Conservation (phyloP, 2,113 vertebrate genomes). For the Tragelaphus buxtoni region DNA sequence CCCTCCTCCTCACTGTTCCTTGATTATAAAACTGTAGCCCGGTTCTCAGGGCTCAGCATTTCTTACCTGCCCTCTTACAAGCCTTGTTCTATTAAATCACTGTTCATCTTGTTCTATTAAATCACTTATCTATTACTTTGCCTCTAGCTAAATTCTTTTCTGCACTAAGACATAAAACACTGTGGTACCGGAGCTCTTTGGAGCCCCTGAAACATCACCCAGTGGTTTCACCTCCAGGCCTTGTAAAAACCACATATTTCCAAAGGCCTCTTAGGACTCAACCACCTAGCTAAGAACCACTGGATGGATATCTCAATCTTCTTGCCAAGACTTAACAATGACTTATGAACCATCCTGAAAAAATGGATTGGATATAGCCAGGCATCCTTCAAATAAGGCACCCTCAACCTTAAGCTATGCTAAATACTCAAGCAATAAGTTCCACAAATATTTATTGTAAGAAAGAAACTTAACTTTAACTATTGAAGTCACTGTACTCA, state of each 20-base stretch:
- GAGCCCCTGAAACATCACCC: not conserved
- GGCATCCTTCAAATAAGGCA: not conserved
- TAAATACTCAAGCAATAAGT: not conserved
- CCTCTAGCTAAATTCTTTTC: not conserved
- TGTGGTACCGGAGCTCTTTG: not conserved
- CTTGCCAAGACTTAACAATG: not conserved
- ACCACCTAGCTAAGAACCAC: not conserved
- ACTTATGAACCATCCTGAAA: not conserved
- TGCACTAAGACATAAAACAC: not conserved
- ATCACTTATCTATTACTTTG: not conserved
- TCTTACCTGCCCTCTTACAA: no score
- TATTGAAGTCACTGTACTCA: not conserved
- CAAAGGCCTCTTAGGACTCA: not conserved
- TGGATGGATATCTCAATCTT: not conserved
- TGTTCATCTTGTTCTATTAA: no score
- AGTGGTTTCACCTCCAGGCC: not conserved
- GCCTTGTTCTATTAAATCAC: no score
- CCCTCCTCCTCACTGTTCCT: no score
- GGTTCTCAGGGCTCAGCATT: no score
- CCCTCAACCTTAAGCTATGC: not conserved
- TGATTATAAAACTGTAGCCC: no score
- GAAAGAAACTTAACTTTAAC: not conserved
- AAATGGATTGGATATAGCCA: not conserved
- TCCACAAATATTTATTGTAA: not conserved
- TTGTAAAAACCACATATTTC: not conserved